phyloP scores from a whole-genome alignment of 2,888 invertebrate genomes.

The Leucoma salicis region DNA sequence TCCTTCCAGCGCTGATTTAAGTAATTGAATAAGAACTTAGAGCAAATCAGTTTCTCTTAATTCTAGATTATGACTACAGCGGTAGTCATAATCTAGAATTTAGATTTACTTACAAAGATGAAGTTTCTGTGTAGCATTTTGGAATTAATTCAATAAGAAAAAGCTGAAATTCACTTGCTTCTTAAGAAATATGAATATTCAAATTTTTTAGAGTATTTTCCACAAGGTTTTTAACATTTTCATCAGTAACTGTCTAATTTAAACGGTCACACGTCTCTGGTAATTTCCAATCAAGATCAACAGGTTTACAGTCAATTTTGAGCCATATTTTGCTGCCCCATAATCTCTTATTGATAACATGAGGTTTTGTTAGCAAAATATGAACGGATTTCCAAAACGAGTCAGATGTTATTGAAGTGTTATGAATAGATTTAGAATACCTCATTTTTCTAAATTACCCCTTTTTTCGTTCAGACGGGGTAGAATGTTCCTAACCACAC shows the following conservation, averaged over 20 bases:
- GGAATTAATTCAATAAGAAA: slow-evolving; percentile 61
- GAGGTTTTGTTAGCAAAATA: slow-evolving; percentile 85
- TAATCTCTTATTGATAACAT: slow-evolving; percentile 87
- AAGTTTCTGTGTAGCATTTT: slow-evolving; percentile 53
- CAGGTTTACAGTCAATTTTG: slow-evolving; percentile 28
- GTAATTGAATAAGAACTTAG: too few relatives aligned
- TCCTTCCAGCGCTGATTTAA: too few relatives aligned
- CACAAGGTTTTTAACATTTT: slow-evolving; percentile 29
- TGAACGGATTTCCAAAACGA: slow-evolving; percentile 84
- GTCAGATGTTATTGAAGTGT: slow-evolving; percentile 17
- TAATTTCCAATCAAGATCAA: slow-evolving; percentile 19
- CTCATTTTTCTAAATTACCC: too few relatives aligned
- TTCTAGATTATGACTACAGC: too few relatives aligned
- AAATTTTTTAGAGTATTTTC: slow-evolving; percentile 19
- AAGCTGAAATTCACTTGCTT: slow-evolving; percentile 36
- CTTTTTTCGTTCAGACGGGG: too few relatives aligned
- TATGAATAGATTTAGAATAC: slow-evolving; percentile 8
- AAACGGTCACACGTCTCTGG: slow-evolving; percentile 29
- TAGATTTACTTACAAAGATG: too few relatives aligned
- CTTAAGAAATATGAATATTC: slow-evolving; percentile 11
- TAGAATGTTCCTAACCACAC: too few relatives aligned
- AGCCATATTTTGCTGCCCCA: slow-evolving; percentile 74
- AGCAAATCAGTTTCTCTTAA: too few relatives aligned
- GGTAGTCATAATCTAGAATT: too few relatives aligned
- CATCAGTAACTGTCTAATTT: slow-evolving; percentile 16